A percentile compares a stretch with the other conserved stretches of the same genome.
phyloP scores from a whole-genome alignment of 2,888 invertebrate species.

The Drosophila emarginata region DNA sequence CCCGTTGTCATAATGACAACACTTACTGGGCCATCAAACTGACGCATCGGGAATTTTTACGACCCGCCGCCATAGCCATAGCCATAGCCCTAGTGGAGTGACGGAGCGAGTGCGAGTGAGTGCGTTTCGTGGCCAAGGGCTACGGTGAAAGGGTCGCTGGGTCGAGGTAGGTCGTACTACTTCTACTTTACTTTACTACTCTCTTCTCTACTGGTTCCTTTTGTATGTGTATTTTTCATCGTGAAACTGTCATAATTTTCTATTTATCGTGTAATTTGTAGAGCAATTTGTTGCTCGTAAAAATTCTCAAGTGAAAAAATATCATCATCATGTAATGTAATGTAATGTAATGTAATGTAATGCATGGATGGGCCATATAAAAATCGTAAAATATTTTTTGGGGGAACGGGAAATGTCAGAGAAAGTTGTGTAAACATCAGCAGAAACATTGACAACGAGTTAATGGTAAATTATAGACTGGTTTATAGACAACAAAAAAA shows the following conservation, averaged over 20 bases:
- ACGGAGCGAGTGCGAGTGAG: background rate
- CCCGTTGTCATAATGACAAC: conserved; percentile 71
- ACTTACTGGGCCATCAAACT: conserved; percentile 76
- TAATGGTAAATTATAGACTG: conserved; percentile 58
- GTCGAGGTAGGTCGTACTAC: conserved; percentile 17
- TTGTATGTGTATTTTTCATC: conserved; percentile 3
- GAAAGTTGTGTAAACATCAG: conserved; percentile 40
- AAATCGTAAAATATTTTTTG: conserved; percentile 68
- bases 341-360: conserved; percentile 47
- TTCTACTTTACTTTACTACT: background rate
- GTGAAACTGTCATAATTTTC: conserved; percentile 79
- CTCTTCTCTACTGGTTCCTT: background rate
- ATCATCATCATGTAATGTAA: conserved; percentile 45
- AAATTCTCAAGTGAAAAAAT: conserved; percentile 67
- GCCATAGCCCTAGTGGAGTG: background rate
- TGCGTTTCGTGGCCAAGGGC: conserved; percentile 8
- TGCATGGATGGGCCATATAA: conserved; percentile 67
- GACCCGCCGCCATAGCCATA: conserved; percentile 38
- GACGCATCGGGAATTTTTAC: conserved; percentile 72
- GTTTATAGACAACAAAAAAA: conserved; percentile 46
- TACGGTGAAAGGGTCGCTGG: conserved; percentile 58
- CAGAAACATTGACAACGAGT: conserved; percentile 36
- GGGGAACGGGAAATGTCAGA: background rate
- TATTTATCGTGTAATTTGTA: conserved; percentile 81
- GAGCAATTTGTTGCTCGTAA: conserved; percentile 80